Evolutionary conservation across 2,888 invertebrate genomes (phyloP), one percentile per base, ranked within the genome.

Genomic region (Campoplex nolae): DNA sequence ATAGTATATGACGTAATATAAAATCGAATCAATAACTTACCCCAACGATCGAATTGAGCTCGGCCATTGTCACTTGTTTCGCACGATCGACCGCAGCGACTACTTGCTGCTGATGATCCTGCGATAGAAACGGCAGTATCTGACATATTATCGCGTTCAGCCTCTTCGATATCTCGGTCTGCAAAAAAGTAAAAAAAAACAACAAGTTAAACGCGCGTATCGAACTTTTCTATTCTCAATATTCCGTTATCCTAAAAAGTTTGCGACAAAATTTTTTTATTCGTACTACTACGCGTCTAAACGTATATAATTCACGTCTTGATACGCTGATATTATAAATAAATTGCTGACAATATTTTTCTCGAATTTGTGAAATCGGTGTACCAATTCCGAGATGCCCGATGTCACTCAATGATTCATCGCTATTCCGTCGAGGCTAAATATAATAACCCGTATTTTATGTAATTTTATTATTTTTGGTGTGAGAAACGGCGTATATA

Each of bases 121-220:
- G 98, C 83, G 99, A 98, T 91, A 99, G 96, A 95, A 98, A 99
- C 89, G 99, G 99, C 94, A 99, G 96, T 93, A 99, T 97, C 96
- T 99, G 99, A 92, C 97, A 98, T 93, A 99, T 98, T 92, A 99
- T 98, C 93, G 98, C 98, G 95, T 98, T 99, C 94, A 99, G 96
- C 95, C 99, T 97, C 96, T 99, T 99, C 86, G 98, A 98, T 95
- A 99, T 99, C 96, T 99, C 99, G 95, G 98, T 98, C 98, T 99
- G 97, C 76, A 96, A 96, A 81, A 76, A 86, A 28, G 87, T 73
- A 67, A 74, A 86, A 83, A 83, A 71, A 78, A 75, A 83, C 75
- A 87, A 68, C 38, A 4, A 38, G 6, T 38, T 38, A 38, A 6
- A 38, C 38, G 38, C 6, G 38, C 38, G 23, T 23, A 23, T 23